These are phyloP conservation scores for Lacerta viridis DNA, from an alignment of 2,797 vertebrate genomes.

Conservation along the genomic window DNA sequence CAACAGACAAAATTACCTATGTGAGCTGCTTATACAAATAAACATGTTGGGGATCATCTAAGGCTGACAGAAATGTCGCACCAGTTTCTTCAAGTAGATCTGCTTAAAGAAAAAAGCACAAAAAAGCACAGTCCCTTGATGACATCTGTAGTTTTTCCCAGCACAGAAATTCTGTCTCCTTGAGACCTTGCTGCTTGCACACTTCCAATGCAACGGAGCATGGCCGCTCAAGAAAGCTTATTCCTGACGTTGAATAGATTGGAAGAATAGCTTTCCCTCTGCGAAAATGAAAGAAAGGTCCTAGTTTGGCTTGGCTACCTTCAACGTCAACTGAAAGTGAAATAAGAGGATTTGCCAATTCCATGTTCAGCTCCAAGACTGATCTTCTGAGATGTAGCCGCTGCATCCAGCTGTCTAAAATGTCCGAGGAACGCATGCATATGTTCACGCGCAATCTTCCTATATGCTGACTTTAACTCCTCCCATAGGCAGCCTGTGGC, in stretches of 20 bases:
- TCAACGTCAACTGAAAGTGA: slow-evolving; percentile 63
- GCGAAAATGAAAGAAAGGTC: slow-evolving; percentile 55
- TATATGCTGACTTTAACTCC: slow-evolving; percentile 63
- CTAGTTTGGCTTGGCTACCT: slow-evolving; percentile 49
- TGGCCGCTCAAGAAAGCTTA: slow-evolving; percentile 71
- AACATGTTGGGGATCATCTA: slow-evolving; percentile 54
- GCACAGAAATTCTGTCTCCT: slow-evolving; percentile 55
- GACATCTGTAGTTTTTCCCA: slow-evolving; percentile 57
- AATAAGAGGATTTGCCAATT: slow-evolving; percentile 69
- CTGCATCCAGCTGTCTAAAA: slow-evolving; percentile 47
- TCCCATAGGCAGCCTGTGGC: slow-evolving; percentile 58
- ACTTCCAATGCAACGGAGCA: slow-evolving; percentile 75
- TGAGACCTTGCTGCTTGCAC: slow-evolving; percentile 63
- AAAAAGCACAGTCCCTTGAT: slow-evolving; percentile 36
- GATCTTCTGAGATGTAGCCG: slow-evolving; percentile 56
- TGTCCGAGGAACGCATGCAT: slow-evolving; percentile 18
- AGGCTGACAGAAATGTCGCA: slow-evolving; percentile 64
- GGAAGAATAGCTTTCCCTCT: slow-evolving; percentile 54
- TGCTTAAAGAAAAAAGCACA: slow-evolving; percentile 24
- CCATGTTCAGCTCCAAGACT: slow-evolving; percentile 53
- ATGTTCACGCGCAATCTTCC: slow-evolving; percentile 60
- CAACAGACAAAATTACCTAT: slow-evolving; percentile 50
- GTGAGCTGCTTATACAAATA: slow-evolving; percentile 60
- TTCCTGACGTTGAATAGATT: slow-evolving; percentile 72
- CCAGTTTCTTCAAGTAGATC: slow-evolving; percentile 62